A percentile compares a stretch with the other conserved stretches of the same genome.
Evolutionary conservation across 2,113 vertebrate genomes (phyloP).

Genomic region (Halcyon senegalensis): DNA sequence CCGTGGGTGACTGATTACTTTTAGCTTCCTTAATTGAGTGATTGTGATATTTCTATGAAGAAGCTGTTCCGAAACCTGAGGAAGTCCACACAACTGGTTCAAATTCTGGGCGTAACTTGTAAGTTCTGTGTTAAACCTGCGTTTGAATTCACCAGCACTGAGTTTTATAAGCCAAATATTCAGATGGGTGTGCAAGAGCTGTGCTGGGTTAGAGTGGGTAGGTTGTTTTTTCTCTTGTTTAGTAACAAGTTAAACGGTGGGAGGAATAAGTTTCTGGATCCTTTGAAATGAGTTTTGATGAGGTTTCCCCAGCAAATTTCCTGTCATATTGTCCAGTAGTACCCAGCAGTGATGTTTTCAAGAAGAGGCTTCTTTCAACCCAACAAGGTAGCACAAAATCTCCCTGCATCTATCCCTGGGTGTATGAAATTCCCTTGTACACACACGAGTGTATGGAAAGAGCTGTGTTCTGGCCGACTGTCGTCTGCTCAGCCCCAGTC

Average conservation of each 20-base stretch:
- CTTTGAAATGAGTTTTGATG: background rate
- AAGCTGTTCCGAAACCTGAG: slow-evolving; percentile 47
- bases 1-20: slow-evolving; percentile 68
- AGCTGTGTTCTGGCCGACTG: background rate
- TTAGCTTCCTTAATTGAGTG: slow-evolving; percentile 73
- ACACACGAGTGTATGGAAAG: rapidly evolving
- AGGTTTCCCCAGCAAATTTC: background rate
- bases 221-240: background rate
- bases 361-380: background rate
- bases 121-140: slow-evolving; percentile 40
- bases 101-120: slow-evolving; percentile 51
- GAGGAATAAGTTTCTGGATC: background rate
- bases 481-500: background rate
- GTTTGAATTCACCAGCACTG: background rate
- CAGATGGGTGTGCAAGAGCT: background rate
- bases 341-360: background rate
- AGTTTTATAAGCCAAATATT: background rate
- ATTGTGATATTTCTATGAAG: slow-evolving; percentile 55
- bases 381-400: background rate
- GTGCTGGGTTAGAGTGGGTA: background rate
- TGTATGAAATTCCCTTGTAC: too few relatives aligned
- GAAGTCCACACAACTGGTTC: slow-evolving; percentile 63
- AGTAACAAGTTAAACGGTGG: background rate
- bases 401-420: background rate
- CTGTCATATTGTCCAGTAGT: background rate